A percentile compares a stretch with the other conserved stretches of the same genome.
Conservation (phyloP, 2,888 invertebrate genomes). For the Polymixis lichenea region DNA sequence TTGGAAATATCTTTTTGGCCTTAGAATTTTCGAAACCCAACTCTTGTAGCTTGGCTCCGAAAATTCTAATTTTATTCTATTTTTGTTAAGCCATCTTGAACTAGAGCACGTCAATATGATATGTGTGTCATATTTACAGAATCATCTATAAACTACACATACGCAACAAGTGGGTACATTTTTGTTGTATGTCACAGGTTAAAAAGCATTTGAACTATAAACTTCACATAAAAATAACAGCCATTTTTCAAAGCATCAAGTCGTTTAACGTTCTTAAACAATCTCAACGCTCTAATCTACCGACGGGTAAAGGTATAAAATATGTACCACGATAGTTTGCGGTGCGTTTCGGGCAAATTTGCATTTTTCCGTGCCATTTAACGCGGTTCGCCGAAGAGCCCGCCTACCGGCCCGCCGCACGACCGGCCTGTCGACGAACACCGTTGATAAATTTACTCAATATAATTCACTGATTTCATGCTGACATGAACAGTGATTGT, state of each 20-base stretch:
- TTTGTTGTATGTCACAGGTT: background rate
- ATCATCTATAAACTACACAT: background rate
- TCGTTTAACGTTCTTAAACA: constrained; percentile 47
- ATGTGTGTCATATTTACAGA: background rate
- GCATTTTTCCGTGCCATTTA: constrained; percentile 84
- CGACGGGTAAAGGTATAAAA: constrained; percentile 52
- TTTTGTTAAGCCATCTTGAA: background rate
- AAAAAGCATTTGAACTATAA: background rate
- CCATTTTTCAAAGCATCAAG: constrained; percentile 10
- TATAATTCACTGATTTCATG: constrained; percentile 54
- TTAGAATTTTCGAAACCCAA: background rate
- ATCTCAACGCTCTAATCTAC: constrained; percentile 36
- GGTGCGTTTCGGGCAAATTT: constrained; percentile 78
- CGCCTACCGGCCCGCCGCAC: constrained; percentile 12
- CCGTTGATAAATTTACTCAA: constrained; percentile 48
- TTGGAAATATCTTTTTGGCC: background rate
- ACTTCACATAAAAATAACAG: background rate
- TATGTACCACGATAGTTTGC: constrained; percentile 69
- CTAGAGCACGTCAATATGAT: background rate
- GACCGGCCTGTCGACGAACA: constrained; percentile 15
- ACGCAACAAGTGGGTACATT: background rate
- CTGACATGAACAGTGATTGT: constrained; percentile 39
- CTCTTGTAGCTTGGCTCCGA: no score
- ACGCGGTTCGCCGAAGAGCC: constrained; percentile 53
- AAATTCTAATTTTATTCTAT: no score